Evolutionary conservation across 2,888 invertebrate species (phyloP).

Genomic region (Ashinkailepas kermadecensis): DNA sequence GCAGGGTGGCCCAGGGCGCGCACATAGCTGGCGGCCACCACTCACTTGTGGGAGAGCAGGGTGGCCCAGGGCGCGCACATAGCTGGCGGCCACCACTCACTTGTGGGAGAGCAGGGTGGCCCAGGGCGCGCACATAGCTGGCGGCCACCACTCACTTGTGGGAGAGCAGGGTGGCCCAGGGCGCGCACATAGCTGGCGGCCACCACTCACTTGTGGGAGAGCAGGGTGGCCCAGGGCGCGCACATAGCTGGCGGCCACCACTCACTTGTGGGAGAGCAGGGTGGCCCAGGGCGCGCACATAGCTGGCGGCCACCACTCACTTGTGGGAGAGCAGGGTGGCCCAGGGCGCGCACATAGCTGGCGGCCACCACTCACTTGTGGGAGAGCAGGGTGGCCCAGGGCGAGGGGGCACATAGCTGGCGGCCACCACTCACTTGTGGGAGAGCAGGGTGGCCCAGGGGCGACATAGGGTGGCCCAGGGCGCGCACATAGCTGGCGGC

Average conservation of each 20-base stretch:
- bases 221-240: slow-evolving; percentile 84
- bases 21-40: slow-evolving; percentile 50
- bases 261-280: slow-evolving; percentile 71
- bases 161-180: slow-evolving; percentile 74
- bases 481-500: slow-evolving; percentile 65
- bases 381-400: slow-evolving; percentile 74
- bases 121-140: slow-evolving; percentile 86
- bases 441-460: slow-evolving; percentile 80
- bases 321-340: slow-evolving; percentile 75
- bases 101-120: slow-evolving; percentile 75
- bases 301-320: slow-evolving; percentile 45
- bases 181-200: slow-evolving; percentile 65
- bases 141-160: slow-evolving; percentile 58
- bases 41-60: slow-evolving; percentile 71
- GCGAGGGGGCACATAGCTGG: no score
- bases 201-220: slow-evolving; percentile 64
- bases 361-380: slow-evolving; percentile 58
- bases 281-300: slow-evolving; percentile 92
- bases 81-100: slow-evolving; percentile 45
- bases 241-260: slow-evolving; percentile 50
- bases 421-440: slow-evolving; percentile 59
- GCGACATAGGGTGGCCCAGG: slow-evolving; percentile 80
- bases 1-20: slow-evolving; percentile 84
- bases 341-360: slow-evolving; percentile 86
- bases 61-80: slow-evolving; percentile 92